Conservation (phyloP, 2,888 invertebrate species). For the Nowickia ferox region DNA sequence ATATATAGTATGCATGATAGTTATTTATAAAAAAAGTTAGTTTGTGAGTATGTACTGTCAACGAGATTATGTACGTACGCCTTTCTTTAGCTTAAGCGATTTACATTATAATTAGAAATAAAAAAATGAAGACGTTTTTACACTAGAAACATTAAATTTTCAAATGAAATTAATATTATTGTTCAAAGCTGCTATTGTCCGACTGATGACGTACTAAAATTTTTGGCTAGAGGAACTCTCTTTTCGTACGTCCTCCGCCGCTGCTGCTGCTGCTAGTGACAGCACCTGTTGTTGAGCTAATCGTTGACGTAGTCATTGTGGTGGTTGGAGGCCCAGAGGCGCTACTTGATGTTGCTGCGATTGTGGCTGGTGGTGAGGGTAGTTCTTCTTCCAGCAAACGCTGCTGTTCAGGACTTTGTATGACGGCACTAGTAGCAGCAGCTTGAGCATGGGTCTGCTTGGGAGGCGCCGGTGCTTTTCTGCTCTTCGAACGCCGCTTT, state of each 20-base stretch:
- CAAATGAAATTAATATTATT: constrained; percentile 68
- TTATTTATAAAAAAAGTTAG: constrained; percentile 3
- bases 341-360: constrained; percentile 65
- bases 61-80: constrained; percentile 52
- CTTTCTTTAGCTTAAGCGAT: constrained; percentile 72
- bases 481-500: constrained; percentile 86
- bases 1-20: background rate
- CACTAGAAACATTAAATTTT: background rate
- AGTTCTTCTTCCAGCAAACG: constrained; percentile 79
- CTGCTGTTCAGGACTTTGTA: constrained; percentile 77
- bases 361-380: constrained; percentile 66
- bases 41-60: background rate
- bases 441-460: constrained; percentile 78
- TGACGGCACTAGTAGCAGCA: constrained; percentile 71
- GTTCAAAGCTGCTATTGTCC: constrained; percentile 78
- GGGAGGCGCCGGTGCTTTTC: constrained; percentile 85
- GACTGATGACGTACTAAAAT: constrained; percentile 83
- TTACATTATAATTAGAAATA: constrained; percentile 36
- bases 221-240: constrained; percentile 83
- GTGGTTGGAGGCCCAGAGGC: constrained; percentile 50
- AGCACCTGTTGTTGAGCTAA: constrained; percentile 58
- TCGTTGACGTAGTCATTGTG: constrained; percentile 60
- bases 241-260: constrained; percentile 78
- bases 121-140: constrained; percentile 47
- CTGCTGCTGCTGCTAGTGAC: constrained; percentile 69